Evolutionary conservation across 1,140 invertebrate species (phyloP), one percentile per base, ranked within the genome.

Genomic region (Vollenhovia emeryi): DNA sequence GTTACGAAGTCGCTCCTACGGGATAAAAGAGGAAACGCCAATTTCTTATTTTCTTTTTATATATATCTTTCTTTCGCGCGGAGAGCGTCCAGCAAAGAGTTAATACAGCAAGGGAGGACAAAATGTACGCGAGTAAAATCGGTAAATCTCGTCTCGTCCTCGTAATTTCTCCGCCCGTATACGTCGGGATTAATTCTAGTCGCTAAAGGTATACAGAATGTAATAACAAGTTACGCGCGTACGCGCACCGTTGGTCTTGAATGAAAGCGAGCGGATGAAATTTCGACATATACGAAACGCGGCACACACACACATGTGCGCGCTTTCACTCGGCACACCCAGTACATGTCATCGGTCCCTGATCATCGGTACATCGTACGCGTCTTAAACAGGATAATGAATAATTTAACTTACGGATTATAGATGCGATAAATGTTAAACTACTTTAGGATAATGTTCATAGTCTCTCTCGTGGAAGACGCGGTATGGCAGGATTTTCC

Each of bases 401-500:
- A 92, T 88, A 92, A 91, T 91, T 90, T 89, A 91, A 92, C 74
- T 91, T 90, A 90, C 87, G 87, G 59, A 71, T 84, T 30, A 89
- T 80, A 90, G 45, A 75, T 87, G 74, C 86, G 89, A n/a, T 91
- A 91, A 92, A 91, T 90, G 90, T 88, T 89, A 89, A 50, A 85
- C 33, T 62, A 92, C 59, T 86, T 90, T 90, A 69, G 55, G 76
- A 79, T 89, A 88, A 85, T 87, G 82, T 87, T 92, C 84, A 86
- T 92, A 92, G 89, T 93, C 86, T 92, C 88, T 93, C 91, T 91
- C 45, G 64, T 93, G 92, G 92, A 93, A 93, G 92, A 93, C 91
- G 90, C 89, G 92, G 92, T 93, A 92, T 93, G 92, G 92, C 92
- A 93, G 92, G 91, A 93, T 92, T 92, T 80, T 52, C 24, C 43